phyloP scores from a whole-genome alignment of 1,140 invertebrate genomes.

The Drosophila eugracilis region DNA sequence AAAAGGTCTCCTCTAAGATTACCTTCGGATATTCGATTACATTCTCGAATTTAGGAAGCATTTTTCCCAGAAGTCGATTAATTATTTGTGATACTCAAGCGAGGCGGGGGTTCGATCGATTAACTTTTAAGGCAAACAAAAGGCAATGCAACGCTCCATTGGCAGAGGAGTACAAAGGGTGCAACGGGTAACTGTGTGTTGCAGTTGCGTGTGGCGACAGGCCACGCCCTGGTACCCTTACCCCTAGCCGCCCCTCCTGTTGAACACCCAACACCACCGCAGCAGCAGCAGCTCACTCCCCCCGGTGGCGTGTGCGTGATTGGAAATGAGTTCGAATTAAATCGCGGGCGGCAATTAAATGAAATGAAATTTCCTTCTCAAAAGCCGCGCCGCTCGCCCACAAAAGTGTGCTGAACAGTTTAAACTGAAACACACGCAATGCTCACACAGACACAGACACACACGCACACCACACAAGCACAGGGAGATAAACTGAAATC shows the following conservation, averaged over 20 bases:
- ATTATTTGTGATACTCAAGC: not conserved
- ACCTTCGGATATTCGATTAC: too few species aligned
- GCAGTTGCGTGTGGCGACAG: constrained; percentile 52
- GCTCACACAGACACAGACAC: not conserved
- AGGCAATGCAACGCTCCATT: not conserved
- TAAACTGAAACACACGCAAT: constrained; percentile 24
- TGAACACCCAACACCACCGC: too few species aligned
- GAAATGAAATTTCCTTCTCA: constrained; percentile 42
- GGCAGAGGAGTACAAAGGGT: not conserved
- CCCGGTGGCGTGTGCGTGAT: constrained; percentile 51
- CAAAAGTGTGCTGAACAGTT: constrained; percentile 36
- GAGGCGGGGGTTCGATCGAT: too few species aligned
- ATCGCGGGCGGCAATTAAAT: constrained; percentile 57
- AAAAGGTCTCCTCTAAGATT: too few species aligned
- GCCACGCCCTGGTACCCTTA: too few species aligned
- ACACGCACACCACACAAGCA: not conserved
- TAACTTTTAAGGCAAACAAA: not conserved
- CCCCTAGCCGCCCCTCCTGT: too few species aligned
- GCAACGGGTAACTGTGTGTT: not conserved
- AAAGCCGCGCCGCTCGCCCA: constrained; percentile 29
- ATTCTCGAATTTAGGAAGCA: too few species aligned
- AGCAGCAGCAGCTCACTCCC: too few species aligned
- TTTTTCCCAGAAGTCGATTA: not conserved
- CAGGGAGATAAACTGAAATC: constrained; percentile 53
- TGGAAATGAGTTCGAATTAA: constrained; percentile 64